Base-by-base conservation (phyloP, 2,888 invertebrate genomes). In the Slavum lentiscoides region DNA sequence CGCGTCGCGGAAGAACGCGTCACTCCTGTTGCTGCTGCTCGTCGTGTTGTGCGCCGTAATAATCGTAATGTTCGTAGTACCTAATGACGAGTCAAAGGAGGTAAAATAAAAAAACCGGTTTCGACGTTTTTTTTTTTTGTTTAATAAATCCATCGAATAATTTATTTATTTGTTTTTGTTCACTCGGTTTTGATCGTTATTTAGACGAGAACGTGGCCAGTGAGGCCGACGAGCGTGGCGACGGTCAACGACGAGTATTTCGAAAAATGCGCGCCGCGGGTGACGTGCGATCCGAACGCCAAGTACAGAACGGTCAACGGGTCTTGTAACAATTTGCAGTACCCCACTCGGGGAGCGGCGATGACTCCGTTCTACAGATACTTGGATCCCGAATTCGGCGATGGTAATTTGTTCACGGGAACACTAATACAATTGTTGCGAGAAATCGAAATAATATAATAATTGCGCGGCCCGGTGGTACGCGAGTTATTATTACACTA, bases 321-420 rank as follows among this genome's bases (percentile, higher is more conserved):
- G 4, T 89, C 90, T 17, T 91, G 91, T 85, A 91, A 91, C 86
- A 91, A 91, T 85, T 85, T 89, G 64, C 86, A 88, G 82, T 86
- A 90, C 82, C 89, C 90, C 4, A 87, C 87, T 83, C 88, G 88
- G 88, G 91, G 91, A 64, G 84, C 84, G 53, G 83, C 86, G 17
- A 84, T 85, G 82, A 85, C 85, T n/a, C 84, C 84, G 66, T 70
- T 70, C 55, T 70, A 70, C 23, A 61, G 77, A 64, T 70, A 69
- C 7, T 21, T 70, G 11, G 70, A 80, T 64, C 61, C 77, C 11
- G 70, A 23, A 17, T 80, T 70, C 15, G 55, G 70, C 5, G 70
- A 69, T 9, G 70, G 77, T 80, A 70, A 80, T 61, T 58, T 59
- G 21, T n/a, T n/a, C 1, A 43, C 6, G 1, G 7, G 43, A 7